These are phyloP conservation scores for Pygmarrhopalites habei DNA, from an alignment of 1,140 invertebrate species.

Conservation along the genomic window DNA sequence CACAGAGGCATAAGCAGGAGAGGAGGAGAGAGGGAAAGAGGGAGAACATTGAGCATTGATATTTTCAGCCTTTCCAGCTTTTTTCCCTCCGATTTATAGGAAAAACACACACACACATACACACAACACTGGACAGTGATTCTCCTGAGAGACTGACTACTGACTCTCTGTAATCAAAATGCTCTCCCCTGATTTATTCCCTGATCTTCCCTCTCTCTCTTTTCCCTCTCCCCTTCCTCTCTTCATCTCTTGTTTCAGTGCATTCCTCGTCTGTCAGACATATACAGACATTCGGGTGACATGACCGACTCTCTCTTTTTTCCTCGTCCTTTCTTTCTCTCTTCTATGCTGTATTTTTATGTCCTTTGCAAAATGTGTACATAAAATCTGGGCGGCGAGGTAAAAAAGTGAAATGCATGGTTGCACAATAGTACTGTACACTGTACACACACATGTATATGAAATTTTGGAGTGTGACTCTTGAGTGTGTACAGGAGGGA, in stretches of 20 bases:
- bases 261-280: background rate
- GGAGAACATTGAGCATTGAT: constrained; percentile 21
- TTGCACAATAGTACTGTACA: too few species aligned
- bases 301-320: too few species aligned
- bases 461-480: too few species aligned
- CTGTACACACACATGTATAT: too few species aligned
- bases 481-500: too few species aligned
- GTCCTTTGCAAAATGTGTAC: too few species aligned
- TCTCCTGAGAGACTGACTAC: constrained; percentile 15
- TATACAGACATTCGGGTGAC: background rate
- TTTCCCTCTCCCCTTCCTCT: background rate
- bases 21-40: background rate
- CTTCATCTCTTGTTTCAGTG: constrained; percentile 5
- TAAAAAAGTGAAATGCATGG: too few species aligned
- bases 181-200: constrained; percentile 21
- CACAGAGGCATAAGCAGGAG: background rate
- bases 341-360: background rate
- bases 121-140: constrained; percentile 15
- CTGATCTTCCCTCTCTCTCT: constrained; percentile 4
- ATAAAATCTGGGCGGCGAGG: too few species aligned
- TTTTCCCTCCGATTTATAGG: constrained; percentile 11
- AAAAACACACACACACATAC: background rate
- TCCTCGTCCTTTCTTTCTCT: background rate
- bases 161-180: constrained; percentile 17
- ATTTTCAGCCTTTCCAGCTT: constrained; percentile 14